Percentiles rank a stretch among this genome's conserved stretches.
These are phyloP conservation scores for Phoxinus phoxinus DNA, from an alignment of 2,113 vertebrate genomes.

Conservation along the genomic window DNA sequence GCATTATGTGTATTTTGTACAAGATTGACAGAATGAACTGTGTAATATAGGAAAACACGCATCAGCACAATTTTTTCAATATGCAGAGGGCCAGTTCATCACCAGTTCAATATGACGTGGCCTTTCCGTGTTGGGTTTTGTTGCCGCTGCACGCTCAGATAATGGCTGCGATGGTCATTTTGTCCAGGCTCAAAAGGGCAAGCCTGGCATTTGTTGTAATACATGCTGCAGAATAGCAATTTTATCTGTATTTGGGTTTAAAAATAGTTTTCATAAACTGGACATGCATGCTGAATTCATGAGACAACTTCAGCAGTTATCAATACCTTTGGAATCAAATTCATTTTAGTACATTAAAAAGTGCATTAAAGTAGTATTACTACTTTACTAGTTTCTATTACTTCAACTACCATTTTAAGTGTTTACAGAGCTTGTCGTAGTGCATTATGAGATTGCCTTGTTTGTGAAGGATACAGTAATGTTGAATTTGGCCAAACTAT, in stretches of 20 bases:
- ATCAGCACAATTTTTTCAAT: constrained; percentile 24
- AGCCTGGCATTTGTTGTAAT: constrained; percentile 53
- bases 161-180: not conserved
- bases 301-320: not conserved
- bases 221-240: constrained; percentile 7
- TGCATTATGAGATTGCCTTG: not conserved
- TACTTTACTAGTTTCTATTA: not conserved
- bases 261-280: constrained; percentile 17
- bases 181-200: constrained; percentile 57
- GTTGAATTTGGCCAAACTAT: not conserved
- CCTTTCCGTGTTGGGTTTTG: constrained; percentile 18
- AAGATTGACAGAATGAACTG: too few relatives aligned
- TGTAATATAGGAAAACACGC: not conserved
- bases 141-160: constrained; percentile 13
- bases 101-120: constrained; percentile 2
- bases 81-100: not conserved
- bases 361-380: not conserved
- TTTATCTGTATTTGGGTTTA: not conserved
- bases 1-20: not conserved
- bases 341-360: too few relatives aligned
- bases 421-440: not conserved
- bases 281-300: not conserved
- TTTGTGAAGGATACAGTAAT: not conserved
- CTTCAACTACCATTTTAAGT: not conserved
- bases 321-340: not conserved